These are phyloP conservation scores for Martes martes DNA, from an alignment of 2,113 vertebrate species.

Conservation along the genomic window DNA sequence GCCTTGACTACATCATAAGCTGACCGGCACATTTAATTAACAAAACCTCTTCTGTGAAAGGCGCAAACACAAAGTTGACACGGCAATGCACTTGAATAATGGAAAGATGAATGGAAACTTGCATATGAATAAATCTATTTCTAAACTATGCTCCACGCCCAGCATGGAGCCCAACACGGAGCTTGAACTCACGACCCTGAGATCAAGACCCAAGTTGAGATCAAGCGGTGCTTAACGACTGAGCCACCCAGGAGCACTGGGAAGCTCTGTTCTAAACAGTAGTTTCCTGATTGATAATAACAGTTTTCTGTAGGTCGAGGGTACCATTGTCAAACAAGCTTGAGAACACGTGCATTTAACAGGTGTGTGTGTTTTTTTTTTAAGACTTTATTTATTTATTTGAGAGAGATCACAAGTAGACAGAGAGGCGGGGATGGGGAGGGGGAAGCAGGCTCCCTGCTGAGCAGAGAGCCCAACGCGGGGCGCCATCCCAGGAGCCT, in stretches of 20 bases:
- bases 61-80: slow-evolving; percentile 79
- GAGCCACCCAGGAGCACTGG: neutral
- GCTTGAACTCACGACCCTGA: neutral
- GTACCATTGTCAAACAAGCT: neutral
- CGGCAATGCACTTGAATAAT: slow-evolving; percentile 66
- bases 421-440: too few species aligned
- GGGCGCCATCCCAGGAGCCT: too few species aligned
- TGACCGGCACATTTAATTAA: slow-evolving; percentile 82
- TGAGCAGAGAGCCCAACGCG: too few species aligned
- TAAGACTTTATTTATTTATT: too few species aligned
- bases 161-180: too few species aligned
- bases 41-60: slow-evolving; percentile 76
- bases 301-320: neutral
- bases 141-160: neutral
- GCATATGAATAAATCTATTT: neutral
- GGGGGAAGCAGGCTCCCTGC: too few species aligned
- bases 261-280: neutral
- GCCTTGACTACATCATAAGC: slow-evolving; percentile 77
- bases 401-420: too few species aligned
- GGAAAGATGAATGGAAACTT: slow-evolving; percentile 12
- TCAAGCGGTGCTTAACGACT: neutral
- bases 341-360: neutral
- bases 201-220: neutral
- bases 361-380: too few species aligned
- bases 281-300: neutral